Evolutionary conservation across 1,140 invertebrate genomes (phyloP).

Genomic region (Eulimnadia texana): DNA sequence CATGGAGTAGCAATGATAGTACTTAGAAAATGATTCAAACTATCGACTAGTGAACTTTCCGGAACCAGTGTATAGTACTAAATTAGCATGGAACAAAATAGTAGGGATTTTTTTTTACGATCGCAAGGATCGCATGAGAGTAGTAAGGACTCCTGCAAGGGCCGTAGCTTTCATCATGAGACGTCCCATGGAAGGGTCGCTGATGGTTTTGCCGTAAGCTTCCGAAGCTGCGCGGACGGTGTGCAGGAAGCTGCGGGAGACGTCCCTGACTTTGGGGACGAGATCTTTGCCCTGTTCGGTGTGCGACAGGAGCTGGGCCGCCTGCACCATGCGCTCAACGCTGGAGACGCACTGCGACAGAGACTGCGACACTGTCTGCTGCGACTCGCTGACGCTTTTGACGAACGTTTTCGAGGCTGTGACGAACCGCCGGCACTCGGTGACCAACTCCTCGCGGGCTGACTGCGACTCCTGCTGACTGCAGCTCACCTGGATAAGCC

Average conservation of each 20-base stretch:
- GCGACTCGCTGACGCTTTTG: slow-evolving; percentile 49
- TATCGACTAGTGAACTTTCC: neutral
- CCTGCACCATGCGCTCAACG: slow-evolving; percentile 34
- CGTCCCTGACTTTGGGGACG: slow-evolving; percentile 28
- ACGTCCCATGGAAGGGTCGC: slow-evolving; percentile 34
- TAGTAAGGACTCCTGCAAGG: slow-evolving; percentile 61
- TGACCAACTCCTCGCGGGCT: slow-evolving; percentile 53
- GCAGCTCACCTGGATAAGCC: neutral
- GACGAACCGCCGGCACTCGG: slow-evolving; percentile 62
- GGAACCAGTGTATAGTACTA: too few species aligned
- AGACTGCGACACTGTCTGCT: slow-evolving; percentile 30
- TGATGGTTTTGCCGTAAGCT: slow-evolving; percentile 27
- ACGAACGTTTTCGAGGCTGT: slow-evolving; percentile 69
- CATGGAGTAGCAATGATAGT: too few species aligned
- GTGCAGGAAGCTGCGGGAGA: slow-evolving; percentile 36
- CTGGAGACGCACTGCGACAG: slow-evolving; percentile 52
- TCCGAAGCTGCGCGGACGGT: slow-evolving; percentile 27
- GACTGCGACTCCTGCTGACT: neutral
- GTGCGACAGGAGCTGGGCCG: slow-evolving; percentile 19
- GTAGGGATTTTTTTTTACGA: neutral
- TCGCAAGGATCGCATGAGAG: slow-evolving; percentile 58
- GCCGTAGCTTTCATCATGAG: slow-evolving; percentile 56
- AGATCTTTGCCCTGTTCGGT: slow-evolving; percentile 7
- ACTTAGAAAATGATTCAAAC: too few species aligned
- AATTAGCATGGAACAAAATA: neutral